Percentiles rank a stretch among this genome's conserved stretches.
These are phyloP conservation scores for Brachypodius melanocephalos DNA, from an alignment of 2,113 vertebrate genomes.

Conservation along the genomic window DNA sequence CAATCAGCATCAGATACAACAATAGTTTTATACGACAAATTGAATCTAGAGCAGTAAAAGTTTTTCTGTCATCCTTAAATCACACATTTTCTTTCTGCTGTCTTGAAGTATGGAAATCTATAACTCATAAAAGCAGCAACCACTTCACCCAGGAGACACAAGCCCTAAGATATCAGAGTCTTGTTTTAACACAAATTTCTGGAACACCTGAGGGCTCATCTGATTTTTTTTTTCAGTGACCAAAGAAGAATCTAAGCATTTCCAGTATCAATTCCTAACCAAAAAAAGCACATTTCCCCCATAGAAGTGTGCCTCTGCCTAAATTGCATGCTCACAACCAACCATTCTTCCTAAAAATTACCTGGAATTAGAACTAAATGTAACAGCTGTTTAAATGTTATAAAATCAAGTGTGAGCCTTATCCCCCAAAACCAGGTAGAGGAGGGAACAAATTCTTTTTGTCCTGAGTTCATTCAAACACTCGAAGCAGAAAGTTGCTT, in stretches of 20 bases:
- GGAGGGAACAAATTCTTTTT: not conserved
- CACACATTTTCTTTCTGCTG: not conserved
- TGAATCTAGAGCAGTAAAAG: not conserved
- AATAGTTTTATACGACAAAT: not conserved
- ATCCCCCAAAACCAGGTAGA: not conserved
- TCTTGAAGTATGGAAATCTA: not conserved
- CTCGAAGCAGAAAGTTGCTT: not conserved
- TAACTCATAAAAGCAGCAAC: not conserved
- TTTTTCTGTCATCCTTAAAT: not conserved
- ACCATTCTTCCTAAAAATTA: not conserved
- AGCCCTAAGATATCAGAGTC: not conserved
- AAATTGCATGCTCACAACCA: not conserved
- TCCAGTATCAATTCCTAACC: not conserved
- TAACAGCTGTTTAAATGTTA: not conserved
- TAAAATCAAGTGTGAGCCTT: not conserved
- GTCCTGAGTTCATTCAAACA: not conserved
- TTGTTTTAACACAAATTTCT: not conserved
- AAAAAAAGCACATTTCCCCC: not conserved
- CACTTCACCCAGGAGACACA: not conserved
- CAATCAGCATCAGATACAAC: not conserved
- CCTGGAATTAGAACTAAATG: not conserved
- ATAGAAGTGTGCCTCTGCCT: not conserved
- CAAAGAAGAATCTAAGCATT: not conserved
- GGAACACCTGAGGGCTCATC: not conserved
- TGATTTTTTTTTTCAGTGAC: not conserved